Evolutionary conservation across 1,140 invertebrate genomes (phyloP).

Genomic region (Prorops nasuta): DNA sequence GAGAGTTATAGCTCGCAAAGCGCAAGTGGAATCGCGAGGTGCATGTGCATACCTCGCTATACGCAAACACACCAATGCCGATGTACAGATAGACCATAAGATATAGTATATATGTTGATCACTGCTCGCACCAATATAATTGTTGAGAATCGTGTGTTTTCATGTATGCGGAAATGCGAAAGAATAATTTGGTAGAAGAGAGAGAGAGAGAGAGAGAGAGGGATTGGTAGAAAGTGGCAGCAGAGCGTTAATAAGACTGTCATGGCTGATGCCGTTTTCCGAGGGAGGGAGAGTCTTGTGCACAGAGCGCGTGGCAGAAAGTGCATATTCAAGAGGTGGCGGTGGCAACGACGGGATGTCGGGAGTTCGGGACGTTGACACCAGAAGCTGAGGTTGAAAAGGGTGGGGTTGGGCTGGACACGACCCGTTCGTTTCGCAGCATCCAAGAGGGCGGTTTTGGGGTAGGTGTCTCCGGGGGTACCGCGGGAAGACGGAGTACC

Average conservation of each 20-base stretch:
- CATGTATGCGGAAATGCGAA: background rate
- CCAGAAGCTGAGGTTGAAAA: conserved; percentile 32
- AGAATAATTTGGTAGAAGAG: conserved; percentile 6
- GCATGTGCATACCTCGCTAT: too few species aligned
- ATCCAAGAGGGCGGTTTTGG: too few species aligned
- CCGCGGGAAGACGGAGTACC: conserved; percentile 13
- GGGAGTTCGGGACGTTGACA: conserved; percentile 44
- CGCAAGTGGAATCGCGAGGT: conserved; percentile 46
- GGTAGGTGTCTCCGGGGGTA: too few species aligned
- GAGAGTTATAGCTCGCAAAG: conserved; percentile 55
- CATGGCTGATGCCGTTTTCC: too few species aligned
- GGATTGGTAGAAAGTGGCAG: conserved; percentile 1
- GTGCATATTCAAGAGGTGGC: conserved; percentile 9
- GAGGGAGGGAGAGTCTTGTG: background rate
- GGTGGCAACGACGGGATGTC: conserved; percentile 19
- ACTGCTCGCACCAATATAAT: too few species aligned
- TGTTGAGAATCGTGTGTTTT: too few species aligned
- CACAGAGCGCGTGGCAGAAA: background rate
- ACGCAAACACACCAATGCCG: too few species aligned
- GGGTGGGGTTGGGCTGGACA: conserved; percentile 30
- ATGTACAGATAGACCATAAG: too few species aligned
- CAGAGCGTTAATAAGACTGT: background rate
- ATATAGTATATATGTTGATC: too few species aligned
- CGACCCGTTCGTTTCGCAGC: conserved; percentile 28
- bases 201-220: conserved; percentile 7